Percentiles rank a stretch among this genome's conserved stretches.
Conservation (phyloP, 2,797 vertebrate species). For the Bovichtus diacanthus region DNA sequence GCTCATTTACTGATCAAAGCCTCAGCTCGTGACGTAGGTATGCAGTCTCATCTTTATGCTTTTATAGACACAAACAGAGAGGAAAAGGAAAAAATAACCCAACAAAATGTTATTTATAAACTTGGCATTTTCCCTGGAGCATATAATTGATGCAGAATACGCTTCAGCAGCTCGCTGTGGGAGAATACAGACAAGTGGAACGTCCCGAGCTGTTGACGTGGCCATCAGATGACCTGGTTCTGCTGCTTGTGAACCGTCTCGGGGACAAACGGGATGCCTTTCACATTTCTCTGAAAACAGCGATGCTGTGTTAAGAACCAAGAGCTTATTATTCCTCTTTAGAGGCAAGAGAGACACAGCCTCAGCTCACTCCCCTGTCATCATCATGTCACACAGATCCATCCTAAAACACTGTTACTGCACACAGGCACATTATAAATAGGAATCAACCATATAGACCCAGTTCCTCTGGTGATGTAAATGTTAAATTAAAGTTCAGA, state of each 20-base stretch:
- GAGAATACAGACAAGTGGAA: constrained; percentile 27
- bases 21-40: constrained; percentile 59
- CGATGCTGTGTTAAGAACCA: constrained; percentile 21
- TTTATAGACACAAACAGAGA: constrained; percentile 56
- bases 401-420: neutral
- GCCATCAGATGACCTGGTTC: constrained; percentile 51
- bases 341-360: constrained; percentile 24
- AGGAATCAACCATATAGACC: constrained; percentile 24
- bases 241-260: constrained; percentile 48
- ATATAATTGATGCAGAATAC: constrained; percentile 46
- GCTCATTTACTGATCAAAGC: constrained; percentile 71
- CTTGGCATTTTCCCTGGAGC: constrained; percentile 55
- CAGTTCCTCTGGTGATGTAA: constrained; percentile 41
- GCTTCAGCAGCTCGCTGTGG: constrained; percentile 44
- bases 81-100: constrained; percentile 7
- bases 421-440: constrained; percentile 24
- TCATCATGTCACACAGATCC: constrained; percentile 9
- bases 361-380: constrained; percentile 23
- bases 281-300: constrained; percentile 56
- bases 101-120: constrained; percentile 70
- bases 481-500: constrained; percentile 44
- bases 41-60: constrained; percentile 52
- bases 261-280: constrained; percentile 49
- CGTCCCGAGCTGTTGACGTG: constrained; percentile 29
- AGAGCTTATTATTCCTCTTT: constrained; percentile 47